phyloP scores from a whole-genome alignment of 2,888 invertebrate species.

The Noctua comes region DNA sequence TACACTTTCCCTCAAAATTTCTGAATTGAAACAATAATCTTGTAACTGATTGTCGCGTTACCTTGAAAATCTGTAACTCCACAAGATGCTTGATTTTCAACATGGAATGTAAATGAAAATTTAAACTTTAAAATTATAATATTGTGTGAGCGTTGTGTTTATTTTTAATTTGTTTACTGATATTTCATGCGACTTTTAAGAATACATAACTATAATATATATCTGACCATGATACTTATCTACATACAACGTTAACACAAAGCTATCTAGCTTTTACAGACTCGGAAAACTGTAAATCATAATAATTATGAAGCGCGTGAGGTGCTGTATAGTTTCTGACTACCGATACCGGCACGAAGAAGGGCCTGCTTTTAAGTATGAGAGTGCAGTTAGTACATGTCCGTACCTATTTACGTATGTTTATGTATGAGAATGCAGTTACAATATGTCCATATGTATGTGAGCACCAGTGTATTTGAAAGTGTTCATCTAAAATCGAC shows the following conservation, averaged over 20 bases:
- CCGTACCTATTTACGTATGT: not conserved
- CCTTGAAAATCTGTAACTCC: slow-evolving; percentile 2
- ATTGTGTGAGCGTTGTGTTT: not conserved
- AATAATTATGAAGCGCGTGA: no score
- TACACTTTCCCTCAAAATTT: slow-evolving; percentile 21
- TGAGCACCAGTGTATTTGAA: not conserved
- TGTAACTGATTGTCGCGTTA: slow-evolving; percentile 22
- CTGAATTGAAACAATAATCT: slow-evolving; percentile 28
- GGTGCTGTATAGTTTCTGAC: no score
- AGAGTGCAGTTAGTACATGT: no score
- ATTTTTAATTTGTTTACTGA: not conserved
- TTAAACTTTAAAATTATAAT: not conserved
- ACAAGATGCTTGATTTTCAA: not conserved
- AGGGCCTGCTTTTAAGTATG: no score
- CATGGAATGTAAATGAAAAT: not conserved
- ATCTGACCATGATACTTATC: not conserved
- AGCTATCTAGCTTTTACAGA: not conserved
- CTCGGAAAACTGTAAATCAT: not conserved
- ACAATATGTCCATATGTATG: not conserved
- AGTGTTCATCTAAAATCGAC: not conserved
- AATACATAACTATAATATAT: no score
- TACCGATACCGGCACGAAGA: no score
- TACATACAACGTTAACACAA: not conserved
- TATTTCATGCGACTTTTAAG: not conserved
- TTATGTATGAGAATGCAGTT: not conserved